Conservation (phyloP, 2,113 vertebrate genomes). For the Corythornis madagascariensis region DNA sequence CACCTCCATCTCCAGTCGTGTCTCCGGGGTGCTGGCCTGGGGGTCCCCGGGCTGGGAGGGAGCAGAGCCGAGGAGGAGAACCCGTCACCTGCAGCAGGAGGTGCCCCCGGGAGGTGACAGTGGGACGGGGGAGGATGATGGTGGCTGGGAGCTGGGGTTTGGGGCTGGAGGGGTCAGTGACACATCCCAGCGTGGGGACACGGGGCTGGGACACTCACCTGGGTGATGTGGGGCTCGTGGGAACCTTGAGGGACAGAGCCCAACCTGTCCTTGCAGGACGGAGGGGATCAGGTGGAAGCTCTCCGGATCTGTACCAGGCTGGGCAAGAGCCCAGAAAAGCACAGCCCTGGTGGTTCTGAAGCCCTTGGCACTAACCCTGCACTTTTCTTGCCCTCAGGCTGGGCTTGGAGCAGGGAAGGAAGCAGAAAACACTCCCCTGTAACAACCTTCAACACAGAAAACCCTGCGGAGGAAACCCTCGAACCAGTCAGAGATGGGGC, state of each 20-base stretch:
- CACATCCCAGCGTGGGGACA: rapidly evolving
- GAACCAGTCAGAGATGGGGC: background rate
- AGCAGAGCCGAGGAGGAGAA: rapidly evolving
- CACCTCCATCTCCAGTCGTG: rapidly evolving
- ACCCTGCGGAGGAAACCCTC: background rate
- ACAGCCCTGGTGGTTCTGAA: rapidly evolving
- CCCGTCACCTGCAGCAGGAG: rapidly evolving
- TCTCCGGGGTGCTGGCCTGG: background rate
- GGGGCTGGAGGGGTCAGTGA: background rate
- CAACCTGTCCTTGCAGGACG: rapidly evolving
- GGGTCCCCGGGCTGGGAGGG: background rate
- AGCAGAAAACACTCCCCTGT: background rate
- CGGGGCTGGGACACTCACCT: background rate
- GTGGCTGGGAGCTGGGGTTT: rapidly evolving
- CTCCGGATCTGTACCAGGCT: rapidly evolving
- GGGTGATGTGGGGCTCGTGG: background rate
- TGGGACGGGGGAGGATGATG: background rate
- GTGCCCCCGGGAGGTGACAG: rapidly evolving
- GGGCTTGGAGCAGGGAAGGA: background rate
- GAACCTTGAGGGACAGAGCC: background rate
- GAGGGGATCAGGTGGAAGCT: background rate
- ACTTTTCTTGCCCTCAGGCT: background rate
- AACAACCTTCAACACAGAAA: rapidly evolving
- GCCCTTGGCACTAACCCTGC: background rate
- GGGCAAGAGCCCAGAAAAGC: background rate